phyloP scores from a whole-genome alignment of 2,113 vertebrate species.

The Myotis davidii region DNA sequence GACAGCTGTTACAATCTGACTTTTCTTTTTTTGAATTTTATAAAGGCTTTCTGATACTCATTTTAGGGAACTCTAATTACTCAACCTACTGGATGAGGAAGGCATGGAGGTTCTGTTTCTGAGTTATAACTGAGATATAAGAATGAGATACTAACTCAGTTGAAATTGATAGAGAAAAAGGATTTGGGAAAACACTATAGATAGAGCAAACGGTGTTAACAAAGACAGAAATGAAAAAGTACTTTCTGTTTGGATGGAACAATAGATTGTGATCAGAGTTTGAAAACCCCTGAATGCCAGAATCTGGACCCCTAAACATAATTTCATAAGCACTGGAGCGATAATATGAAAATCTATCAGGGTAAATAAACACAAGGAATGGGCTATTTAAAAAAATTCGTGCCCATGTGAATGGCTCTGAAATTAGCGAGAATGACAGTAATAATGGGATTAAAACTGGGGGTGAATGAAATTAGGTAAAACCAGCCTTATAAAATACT shows the following conservation, averaged over 20 bases:
- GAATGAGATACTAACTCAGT: not conserved
- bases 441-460: not conserved
- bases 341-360: not conserved
- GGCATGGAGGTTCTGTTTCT: not conserved
- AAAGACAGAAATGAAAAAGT: not conserved
- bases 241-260: not conserved
- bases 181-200: not conserved
- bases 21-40: not conserved
- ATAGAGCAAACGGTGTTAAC: not conserved
- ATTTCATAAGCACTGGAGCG: not conserved
- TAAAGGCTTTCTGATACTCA: not conserved
- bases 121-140: not conserved
- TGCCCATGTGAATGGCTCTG: not conserved
- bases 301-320: not conserved
- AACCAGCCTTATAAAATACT: not conserved
- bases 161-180: not conserved
- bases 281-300: not conserved
- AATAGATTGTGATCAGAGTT: not conserved
- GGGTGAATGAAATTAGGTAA: conserved; percentile 28
- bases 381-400: not conserved
- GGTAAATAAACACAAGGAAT: conserved; percentile 9
- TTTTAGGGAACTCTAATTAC: not conserved
- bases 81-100: not conserved
- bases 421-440: not conserved
- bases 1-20: not conserved